Evolutionary conservation across 2,113 vertebrate species (phyloP), one percentile per base, ranked within the genome.

Genomic region (Notothenia coriiceps): DNA sequence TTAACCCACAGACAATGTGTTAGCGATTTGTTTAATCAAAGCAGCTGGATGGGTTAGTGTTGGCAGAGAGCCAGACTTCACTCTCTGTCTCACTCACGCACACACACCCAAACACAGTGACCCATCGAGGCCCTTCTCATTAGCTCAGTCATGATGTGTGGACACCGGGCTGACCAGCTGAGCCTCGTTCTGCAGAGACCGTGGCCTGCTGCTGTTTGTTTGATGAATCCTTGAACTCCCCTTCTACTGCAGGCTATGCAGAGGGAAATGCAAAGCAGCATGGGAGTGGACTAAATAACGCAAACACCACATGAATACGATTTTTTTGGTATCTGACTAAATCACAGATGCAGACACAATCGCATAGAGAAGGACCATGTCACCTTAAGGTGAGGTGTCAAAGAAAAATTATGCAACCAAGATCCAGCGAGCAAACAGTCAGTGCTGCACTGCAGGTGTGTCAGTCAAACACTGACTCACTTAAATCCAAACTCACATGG

Each of bases 151-250:
- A 4, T 65, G 69, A 86, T 81, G 79, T 75, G 85, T 78, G 71
- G 78, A 80, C 59, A 22, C 50, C 1, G 18, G 51, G 20, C 50
- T 57, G 86, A 61, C 73, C 73, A 73, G 80, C 71, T 80, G 86
- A 79, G 82, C 62, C 33, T 54, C 63, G 83, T 84, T 89, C 86
- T 78, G 80, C 68, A 79, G 79, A 85, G 64, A 87, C 61, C 29
- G 51, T 9, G 72, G 5, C 82, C 86, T 76, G 74, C 83, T 81
- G 86, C 83, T 81, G 86, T 64, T 71, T 35, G 71, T 79, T 61
- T 80, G 81, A 88, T 65, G 73, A 89, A 93, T 88, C 90, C 91
- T 90, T 92, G 83, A 91, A 90, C 85, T 85, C 83, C 74, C 80
- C 86, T 89, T 78, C 68, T 52, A 20, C 82, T 35, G 83, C 80